phyloP scores from a whole-genome alignment of 2,888 invertebrate genomes.

The Petrolisthes manimaculis region DNA sequence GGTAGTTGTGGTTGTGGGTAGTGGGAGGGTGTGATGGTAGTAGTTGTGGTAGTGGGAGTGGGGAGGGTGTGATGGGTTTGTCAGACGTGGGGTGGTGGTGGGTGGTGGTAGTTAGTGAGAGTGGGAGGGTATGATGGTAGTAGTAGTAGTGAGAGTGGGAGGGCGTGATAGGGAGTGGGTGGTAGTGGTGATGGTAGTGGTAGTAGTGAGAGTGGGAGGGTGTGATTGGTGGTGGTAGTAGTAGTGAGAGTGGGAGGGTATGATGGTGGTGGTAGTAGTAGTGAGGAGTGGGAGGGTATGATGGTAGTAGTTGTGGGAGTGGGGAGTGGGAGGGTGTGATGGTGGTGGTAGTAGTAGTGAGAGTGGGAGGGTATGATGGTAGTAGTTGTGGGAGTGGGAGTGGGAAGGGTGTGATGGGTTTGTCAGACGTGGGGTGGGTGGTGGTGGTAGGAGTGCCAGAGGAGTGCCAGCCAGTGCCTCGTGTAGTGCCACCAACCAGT shows the following conservation, averaged over 20 bases:
- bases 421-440: constrained; percentile 21
- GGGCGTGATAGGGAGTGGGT: too few species aligned
- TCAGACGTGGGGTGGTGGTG: constrained; percentile 30
- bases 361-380: too few species aligned
- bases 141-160: too few species aligned
- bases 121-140: too few species aligned
- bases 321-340: too few species aligned
- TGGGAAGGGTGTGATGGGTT: background rate
- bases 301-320: too few species aligned
- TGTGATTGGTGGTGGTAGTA: too few species aligned
- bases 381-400: background rate
- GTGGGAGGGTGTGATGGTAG: background rate
- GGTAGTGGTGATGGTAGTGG: background rate
- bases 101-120: too few species aligned
- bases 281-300: background rate
- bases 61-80: constrained; percentile 24
- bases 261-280: constrained; percentile 17
- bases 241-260: too few species aligned
- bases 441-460: background rate
- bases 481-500: background rate
- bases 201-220: too few species aligned
- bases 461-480: background rate
- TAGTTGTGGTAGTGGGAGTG: background rate
- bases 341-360: too few species aligned
- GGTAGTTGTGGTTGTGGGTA: background rate